Conservation (phyloP, 2,113 vertebrate genomes). For the Neogobius melanostomus region DNA sequence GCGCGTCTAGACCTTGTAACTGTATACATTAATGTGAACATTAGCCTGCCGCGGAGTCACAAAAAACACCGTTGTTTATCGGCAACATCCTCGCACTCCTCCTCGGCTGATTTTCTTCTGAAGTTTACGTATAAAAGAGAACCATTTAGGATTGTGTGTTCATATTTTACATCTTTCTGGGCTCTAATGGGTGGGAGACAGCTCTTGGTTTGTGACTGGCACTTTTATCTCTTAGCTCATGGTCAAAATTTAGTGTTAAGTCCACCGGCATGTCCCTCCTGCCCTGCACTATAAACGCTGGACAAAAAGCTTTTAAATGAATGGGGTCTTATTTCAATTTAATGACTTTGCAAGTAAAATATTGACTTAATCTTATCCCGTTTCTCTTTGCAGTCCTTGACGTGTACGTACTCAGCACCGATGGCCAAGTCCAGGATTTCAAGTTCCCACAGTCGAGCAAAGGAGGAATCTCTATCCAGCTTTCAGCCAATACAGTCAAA, state of each 20-base stretch:
- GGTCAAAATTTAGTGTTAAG: conserved; percentile 32
- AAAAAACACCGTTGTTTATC: conserved; percentile 55
- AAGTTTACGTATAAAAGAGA: conserved; percentile 20
- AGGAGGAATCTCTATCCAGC: conserved; percentile 92
- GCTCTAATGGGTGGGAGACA: conserved; percentile 19
- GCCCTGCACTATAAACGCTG: conserved; percentile 34
- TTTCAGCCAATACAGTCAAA: conserved; percentile 96
- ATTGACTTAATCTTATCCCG: conserved; percentile 6
- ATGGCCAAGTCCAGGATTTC: conserved; percentile 97
- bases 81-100: conserved; percentile 33
- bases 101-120: conserved; percentile 32
- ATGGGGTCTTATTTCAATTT: conserved; percentile 8
- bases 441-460: conserved; percentile 94
- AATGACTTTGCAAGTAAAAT: conserved; percentile 19
- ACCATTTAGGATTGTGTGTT: conserved; percentile 6
- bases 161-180: conserved; percentile 36
- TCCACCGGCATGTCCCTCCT: conserved; percentile 10
- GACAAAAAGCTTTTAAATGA: conserved; percentile 16
- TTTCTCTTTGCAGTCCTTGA: conserved; percentile 83
- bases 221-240: conserved; percentile 34
- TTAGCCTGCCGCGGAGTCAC: conserved; percentile 42
- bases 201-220: conserved; percentile 33
- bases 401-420: conserved; percentile 95
- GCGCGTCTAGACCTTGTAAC: conserved; percentile 50
- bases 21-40: conserved; percentile 72